Conservation (phyloP, 2,113 vertebrate species). For the Choloepus hoffmanni region DNA sequence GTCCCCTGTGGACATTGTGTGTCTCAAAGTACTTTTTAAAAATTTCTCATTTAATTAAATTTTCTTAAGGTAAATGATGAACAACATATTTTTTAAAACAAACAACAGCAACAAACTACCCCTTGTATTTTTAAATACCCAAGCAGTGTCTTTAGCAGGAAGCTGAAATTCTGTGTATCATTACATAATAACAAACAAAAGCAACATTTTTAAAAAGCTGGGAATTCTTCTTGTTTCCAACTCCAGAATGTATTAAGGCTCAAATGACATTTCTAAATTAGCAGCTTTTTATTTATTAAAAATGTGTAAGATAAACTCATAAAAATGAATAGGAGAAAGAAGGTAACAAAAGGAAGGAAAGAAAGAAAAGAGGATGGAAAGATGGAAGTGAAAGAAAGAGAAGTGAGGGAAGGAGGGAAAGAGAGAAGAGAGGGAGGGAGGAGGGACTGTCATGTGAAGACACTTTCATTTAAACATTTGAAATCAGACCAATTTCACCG, state of each 20-base stretch:
- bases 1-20: neutral
- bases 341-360: neutral
- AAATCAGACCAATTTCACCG: neutral
- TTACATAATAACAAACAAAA: neutral
- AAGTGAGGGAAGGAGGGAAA: too few relatives aligned
- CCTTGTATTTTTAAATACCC: neutral
- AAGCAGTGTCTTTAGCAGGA: neutral
- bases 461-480: neutral
- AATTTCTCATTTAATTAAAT: neutral
- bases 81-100: neutral
- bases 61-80: neutral
- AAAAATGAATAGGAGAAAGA: neutral
- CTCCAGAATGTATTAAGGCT: neutral
- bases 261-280: slow-evolving; percentile 11
- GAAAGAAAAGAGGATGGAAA: neutral
- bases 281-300: neutral
- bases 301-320: neutral
- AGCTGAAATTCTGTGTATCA: neutral
- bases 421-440: neutral
- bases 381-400: neutral
- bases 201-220: neutral
- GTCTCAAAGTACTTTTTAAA: neutral
- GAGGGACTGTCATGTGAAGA: neutral
- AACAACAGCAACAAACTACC: neutral
- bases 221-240: neutral